These are phyloP conservation scores for Hippoglossus stenolepis DNA, from an alignment of 2,113 vertebrate genomes.

Conservation along the genomic window DNA sequence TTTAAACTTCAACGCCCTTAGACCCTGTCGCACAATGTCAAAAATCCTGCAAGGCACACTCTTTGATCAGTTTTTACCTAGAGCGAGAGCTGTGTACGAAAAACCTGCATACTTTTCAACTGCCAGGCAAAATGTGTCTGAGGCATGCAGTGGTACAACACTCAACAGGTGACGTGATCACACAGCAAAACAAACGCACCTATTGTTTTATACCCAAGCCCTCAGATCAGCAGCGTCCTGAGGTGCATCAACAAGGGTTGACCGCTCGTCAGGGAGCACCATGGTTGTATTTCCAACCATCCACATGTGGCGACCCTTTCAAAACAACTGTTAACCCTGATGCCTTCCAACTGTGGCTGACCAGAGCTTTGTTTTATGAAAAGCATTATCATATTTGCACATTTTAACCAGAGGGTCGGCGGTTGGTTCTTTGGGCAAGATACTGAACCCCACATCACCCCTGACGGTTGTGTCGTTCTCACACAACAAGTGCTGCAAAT, in stretches of 20 bases:
- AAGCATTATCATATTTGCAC: background rate
- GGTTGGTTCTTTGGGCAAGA: too few species aligned
- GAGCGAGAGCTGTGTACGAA: background rate
- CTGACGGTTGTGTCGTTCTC: too few species aligned
- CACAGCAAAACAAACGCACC: background rate
- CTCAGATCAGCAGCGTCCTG: background rate
- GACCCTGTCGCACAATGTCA: background rate
- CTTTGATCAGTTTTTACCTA: slow-evolving; percentile 6
- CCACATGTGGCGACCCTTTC: background rate
- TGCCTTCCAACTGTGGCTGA: background rate
- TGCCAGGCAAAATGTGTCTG: background rate
- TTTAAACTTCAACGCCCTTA: slow-evolving; percentile 8
- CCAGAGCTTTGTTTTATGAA: background rate
- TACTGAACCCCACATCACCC: too few species aligned
- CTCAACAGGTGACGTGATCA: background rate
- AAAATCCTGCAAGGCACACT: background rate
- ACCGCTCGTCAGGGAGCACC: background rate
- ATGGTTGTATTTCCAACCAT: background rate
- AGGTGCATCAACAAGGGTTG: too few species aligned
- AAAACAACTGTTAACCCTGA: background rate
- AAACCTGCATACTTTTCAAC: background rate
- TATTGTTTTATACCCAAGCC: too few species aligned
- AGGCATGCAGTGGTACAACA: background rate
- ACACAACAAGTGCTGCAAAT: too few species aligned
- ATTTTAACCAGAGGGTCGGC: too few species aligned